These are phyloP conservation scores for Tachystola acroxantha DNA, from an alignment of 2,888 invertebrate species.

Conservation along the genomic window DNA sequence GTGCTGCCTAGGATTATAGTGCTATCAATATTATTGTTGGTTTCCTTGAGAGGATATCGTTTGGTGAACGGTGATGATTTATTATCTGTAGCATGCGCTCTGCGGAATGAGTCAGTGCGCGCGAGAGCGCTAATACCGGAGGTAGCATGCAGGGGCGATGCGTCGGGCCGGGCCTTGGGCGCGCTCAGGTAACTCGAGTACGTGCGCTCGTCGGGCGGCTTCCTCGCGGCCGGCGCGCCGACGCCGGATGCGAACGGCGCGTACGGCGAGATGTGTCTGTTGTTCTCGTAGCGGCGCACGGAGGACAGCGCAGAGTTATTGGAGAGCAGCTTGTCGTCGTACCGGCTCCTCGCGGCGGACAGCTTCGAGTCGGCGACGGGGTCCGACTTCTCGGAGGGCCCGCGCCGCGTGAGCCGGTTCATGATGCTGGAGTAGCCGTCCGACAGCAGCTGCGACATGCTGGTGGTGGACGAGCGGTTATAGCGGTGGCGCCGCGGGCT, in stretches of 20 bases:
- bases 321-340: constrained; percentile 58
- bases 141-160: constrained; percentile 60
- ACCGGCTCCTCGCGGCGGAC: constrained; percentile 47
- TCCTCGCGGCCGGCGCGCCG: constrained; percentile 37
- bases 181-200: constrained; percentile 62
- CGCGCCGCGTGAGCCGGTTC: constrained; percentile 87
- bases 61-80: constrained; percentile 64
- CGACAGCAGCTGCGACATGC: constrained; percentile 90
- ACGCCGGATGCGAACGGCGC: constrained; percentile 47
- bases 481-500: constrained; percentile 84
- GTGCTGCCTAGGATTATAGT: constrained; percentile 73
- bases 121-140: constrained; percentile 54
- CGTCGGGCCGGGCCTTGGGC: constrained; percentile 54
- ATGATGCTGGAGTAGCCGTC: constrained; percentile 92
- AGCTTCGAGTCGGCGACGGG: constrained; percentile 53
- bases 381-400: constrained; percentile 84
- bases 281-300: constrained; percentile 65
- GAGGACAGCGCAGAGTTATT: constrained; percentile 53
- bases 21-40: constrained; percentile 65
- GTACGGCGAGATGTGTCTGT: constrained; percentile 62
- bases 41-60: constrained; percentile 66
- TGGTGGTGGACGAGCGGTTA: constrained; percentile 86
- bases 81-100: constrained; percentile 63
- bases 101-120: constrained; percentile 70
- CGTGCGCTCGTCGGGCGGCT: constrained; percentile 57